Conservation (phyloP, 2,888 invertebrate genomes). For the Argyra leucocephala region DNA sequence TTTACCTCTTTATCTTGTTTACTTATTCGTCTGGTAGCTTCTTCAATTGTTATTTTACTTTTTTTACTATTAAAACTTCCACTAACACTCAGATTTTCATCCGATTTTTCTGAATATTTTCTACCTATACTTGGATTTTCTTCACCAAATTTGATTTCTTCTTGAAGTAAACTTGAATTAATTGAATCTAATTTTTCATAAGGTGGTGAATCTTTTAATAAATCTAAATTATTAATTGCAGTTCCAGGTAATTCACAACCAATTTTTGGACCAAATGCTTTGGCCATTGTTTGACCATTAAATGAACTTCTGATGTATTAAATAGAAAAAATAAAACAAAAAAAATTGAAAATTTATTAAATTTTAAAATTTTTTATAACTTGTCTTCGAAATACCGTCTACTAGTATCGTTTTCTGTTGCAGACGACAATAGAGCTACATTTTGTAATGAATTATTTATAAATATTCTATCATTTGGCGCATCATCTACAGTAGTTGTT, state of each 20-base stretch:
- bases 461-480: conserved; percentile 16
- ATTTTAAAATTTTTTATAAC: background rate
- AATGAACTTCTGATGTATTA: conserved; percentile 10
- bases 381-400: background rate
- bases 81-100: conserved; percentile 30
- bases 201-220: conserved; percentile 25
- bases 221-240: conserved; percentile 37
- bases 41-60: conserved; percentile 33
- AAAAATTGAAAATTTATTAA: too few species aligned
- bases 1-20: conserved; percentile 40
- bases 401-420: conserved; percentile 11
- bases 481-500: conserved; percentile 14
- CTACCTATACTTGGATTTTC: conserved; percentile 29
- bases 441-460: conserved; percentile 14
- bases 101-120: conserved; percentile 26
- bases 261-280: conserved; percentile 48
- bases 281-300: conserved; percentile 36
- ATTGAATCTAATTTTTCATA: conserved; percentile 28
- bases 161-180: conserved; percentile 30
- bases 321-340: background rate
- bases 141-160: conserved; percentile 32
- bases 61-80: conserved; percentile 34
- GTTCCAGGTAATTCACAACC: conserved; percentile 42
- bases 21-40: conserved; percentile 34
- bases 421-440: conserved; percentile 15